A percentile compares a stretch with the other conserved stretches of the same genome.
These are phyloP conservation scores for Lycocorax pyrrhopterus DNA, from an alignment of 2,113 vertebrate genomes.

Conservation along the genomic window DNA sequence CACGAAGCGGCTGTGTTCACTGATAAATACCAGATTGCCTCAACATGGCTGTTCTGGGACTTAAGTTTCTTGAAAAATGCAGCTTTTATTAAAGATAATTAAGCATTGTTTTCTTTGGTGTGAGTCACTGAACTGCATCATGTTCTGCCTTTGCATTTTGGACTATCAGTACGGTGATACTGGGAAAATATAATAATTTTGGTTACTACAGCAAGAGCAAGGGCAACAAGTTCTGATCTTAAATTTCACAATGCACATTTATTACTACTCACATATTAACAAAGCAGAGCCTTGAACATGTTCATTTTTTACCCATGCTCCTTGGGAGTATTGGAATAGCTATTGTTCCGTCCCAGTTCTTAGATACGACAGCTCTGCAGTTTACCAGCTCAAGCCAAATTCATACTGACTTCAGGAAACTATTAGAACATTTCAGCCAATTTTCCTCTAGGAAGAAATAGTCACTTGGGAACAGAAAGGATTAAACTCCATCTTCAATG, in stretches of 20 bases:
- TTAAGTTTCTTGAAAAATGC: slow-evolving; percentile 45
- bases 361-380: background rate
- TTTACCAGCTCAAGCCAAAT: background rate
- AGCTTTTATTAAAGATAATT: slow-evolving; percentile 57
- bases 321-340: slow-evolving; percentile 2
- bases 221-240: slow-evolving; percentile 25
- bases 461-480: background rate
- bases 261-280: slow-evolving; percentile 49
- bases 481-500: background rate
- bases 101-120: slow-evolving; percentile 62
- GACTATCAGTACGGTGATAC: slow-evolving; percentile 36
- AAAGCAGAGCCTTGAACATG: slow-evolving; percentile 25
- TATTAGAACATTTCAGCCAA: background rate
- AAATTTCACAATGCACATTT: slow-evolving; percentile 17
- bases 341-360: background rate
- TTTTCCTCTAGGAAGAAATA: background rate
- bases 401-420: slow-evolving; percentile 34
- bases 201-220: slow-evolving; percentile 49
- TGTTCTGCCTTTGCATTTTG: background rate
- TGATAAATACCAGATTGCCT: slow-evolving; percentile 56
- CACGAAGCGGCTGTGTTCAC: background rate
- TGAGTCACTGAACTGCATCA: slow-evolving; percentile 50
- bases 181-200: slow-evolving; percentile 28
- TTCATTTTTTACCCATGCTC: slow-evolving; percentile 24
- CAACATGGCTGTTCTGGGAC: background rate